These are phyloP conservation scores for Achlya flavicornis DNA, from an alignment of 2,888 invertebrate species.

Conservation along the genomic window DNA sequence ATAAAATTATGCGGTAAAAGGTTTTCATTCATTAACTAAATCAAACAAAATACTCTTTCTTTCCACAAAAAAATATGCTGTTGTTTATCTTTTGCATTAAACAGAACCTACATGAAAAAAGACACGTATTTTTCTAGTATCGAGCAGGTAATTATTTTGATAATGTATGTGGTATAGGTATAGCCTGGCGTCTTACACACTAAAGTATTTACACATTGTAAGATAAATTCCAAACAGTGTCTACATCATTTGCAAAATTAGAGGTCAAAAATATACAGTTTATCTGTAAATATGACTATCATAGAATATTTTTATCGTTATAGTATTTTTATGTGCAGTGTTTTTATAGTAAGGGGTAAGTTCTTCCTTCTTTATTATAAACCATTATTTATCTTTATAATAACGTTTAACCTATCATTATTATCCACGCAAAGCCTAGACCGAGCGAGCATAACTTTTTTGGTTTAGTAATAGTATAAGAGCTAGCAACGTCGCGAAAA, in stretches of 20 bases:
- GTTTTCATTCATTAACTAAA: too few relatives aligned
- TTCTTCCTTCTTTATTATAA: not conserved
- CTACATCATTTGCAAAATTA: not conserved
- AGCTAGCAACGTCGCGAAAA: too few relatives aligned
- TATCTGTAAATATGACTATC: not conserved
- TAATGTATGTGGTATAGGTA: not conserved
- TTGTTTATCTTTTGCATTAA: conserved; percentile 2
- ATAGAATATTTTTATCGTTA: not conserved
- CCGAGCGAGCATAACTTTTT: too few relatives aligned
- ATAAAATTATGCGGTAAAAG: too few relatives aligned
- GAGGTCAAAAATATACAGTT: not conserved
- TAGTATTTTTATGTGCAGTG: not conserved
- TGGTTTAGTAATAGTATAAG: too few relatives aligned
- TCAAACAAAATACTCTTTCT: not conserved
- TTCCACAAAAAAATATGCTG: not conserved
- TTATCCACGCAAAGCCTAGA: too few relatives aligned
- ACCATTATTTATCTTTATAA: too few relatives aligned
- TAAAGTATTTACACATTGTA: not conserved
- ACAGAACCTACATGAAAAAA: not conserved
- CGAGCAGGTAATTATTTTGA: not conserved
- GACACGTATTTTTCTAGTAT: not conserved
- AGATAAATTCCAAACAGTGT: not conserved
- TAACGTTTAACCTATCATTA: too few relatives aligned
- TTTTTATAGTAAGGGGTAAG: not conserved
- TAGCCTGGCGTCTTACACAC: not conserved